Evolutionary conservation across 2,888 invertebrate species (phyloP), one percentile per base, ranked within the genome.

Genomic region (Yponomeuta cagnagella): DNA sequence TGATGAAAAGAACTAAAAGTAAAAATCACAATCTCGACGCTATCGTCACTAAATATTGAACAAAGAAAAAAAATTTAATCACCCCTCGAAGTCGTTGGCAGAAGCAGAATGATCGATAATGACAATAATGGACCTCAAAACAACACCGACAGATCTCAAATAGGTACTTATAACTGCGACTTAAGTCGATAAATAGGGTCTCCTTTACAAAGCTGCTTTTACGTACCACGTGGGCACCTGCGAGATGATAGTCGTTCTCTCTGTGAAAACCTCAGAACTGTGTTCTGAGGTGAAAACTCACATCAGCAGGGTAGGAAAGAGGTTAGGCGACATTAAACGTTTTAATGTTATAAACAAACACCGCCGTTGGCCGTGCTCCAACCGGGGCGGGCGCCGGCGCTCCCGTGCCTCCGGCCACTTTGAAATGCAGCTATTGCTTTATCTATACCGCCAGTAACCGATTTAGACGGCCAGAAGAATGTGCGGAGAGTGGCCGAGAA

Each of bases 261-360:
- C 52, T 31, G 66, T 70, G 72, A 73, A 23, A 23, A 23, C 23
- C 23, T 23, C 23, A 23, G 23, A 23, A 23, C 23, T 23, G 23
- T 23, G 23, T 23, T 23, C 23, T 23, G 23, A 23, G 23, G 66
- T 70, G 72, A 73, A 76, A 75, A 73, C 30, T 73, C 70, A 68
- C 74, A 63, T 43, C 37, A 58, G 12, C 43, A 70, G 70, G 69
- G 72, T 73, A 70, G 71, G 65, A 65, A 71, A 74, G 72, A 73
- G 76, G 73, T 76, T 77, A 65, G 77, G 77, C 77, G 78, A 80
- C 80, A 80, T 79, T 82, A 82, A 79, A 80, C 78, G 80, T 79
- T 86, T 88, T 85, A 88, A 86, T 87, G 82, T 86, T 88, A 88
- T 88, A 90, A 89, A 91, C 90, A 90, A 90, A 89, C 84, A 82